Evolutionary conservation across 2,797 vertebrate genomes (phyloP).

Genomic region (Coregonus suidteri): DNA sequence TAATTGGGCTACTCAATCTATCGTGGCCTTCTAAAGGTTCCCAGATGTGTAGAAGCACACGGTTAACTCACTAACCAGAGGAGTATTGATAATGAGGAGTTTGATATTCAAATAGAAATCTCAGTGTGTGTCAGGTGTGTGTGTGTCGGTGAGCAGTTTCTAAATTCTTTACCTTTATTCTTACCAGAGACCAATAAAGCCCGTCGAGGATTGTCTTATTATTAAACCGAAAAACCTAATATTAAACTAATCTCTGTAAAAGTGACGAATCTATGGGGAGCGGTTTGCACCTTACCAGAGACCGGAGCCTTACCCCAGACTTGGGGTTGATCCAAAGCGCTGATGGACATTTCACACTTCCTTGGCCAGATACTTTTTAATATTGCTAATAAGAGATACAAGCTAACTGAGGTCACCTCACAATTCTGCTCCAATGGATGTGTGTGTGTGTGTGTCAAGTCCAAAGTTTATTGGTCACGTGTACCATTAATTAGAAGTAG

Average conservation of each 20-base stretch:
- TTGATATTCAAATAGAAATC: not conserved
- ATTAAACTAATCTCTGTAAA: not conserved
- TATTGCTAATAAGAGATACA: not conserved
- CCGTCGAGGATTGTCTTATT: not conserved
- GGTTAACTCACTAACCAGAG: not conserved
- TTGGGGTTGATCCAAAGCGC: not conserved
- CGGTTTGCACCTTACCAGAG: not conserved
- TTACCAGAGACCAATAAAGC: not conserved
- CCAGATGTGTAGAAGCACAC: slow-evolving; percentile 1
- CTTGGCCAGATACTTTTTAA: not conserved
- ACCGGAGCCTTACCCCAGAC: not conserved
- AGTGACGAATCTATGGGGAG: not conserved
- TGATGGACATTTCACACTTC: not conserved
- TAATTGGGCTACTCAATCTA: not conserved
- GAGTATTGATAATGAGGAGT: not conserved
- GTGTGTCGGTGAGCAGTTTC: not conserved
- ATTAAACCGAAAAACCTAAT: not conserved
- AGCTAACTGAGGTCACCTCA: not conserved
- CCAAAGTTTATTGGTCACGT: too few species aligned
- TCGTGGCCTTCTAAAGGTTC: not conserved
- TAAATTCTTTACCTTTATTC: not conserved
- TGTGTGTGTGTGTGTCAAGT: not conserved
- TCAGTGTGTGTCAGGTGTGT: not conserved
- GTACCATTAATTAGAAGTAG: too few species aligned
- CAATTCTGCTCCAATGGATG: not conserved